Evolutionary conservation across 2,888 invertebrate species (phyloP).

Genomic region (Rhorus exstirpatorius): DNA sequence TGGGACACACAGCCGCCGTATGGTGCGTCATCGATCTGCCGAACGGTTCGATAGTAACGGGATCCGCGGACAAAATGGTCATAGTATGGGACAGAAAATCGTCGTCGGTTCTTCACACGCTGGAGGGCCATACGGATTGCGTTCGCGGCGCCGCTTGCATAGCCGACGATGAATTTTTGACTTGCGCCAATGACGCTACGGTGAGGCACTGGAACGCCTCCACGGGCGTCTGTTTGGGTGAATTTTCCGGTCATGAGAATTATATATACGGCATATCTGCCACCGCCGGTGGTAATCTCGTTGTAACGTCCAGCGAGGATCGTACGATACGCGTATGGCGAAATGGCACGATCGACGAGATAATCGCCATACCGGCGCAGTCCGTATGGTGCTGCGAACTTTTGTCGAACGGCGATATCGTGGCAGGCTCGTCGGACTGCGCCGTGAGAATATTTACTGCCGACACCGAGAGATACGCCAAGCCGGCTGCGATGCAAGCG

Average conservation of each 20-base stretch:
- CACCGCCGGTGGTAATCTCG: constrained; percentile 87
- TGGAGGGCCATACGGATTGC: constrained; percentile 95
- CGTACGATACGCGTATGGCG: constrained; percentile 94
- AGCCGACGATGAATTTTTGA: constrained; percentile 92
- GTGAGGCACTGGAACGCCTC: constrained; percentile 93
- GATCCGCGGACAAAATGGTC: constrained; percentile 97
- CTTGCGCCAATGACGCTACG: constrained; percentile 97
- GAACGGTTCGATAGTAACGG: constrained; percentile 91
- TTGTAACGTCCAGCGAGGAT: constrained; percentile 96
- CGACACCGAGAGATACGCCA: constrained; percentile 90
- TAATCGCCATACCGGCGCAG: constrained; percentile 92
- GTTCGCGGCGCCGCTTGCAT: constrained; percentile 93
- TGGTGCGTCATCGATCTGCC: constrained; percentile 91
- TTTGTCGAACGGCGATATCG: constrained; percentile 95
- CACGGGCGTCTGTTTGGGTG: constrained; percentile 92
- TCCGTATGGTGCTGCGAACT: constrained; percentile 96
- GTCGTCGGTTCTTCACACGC: constrained; percentile 86
- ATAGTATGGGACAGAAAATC: constrained; percentile 91
- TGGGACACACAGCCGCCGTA: constrained; percentile 94
- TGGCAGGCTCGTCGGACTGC: constrained; percentile 93
- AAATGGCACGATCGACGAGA: constrained; percentile 88
- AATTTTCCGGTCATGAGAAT: constrained; percentile 94
- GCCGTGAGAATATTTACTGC: constrained; percentile 94
- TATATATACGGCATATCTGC: constrained; percentile 91
- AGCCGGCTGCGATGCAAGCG: constrained; percentile 87